A percentile compares a stretch with the other conserved stretches of the same genome.
phyloP scores from a whole-genome alignment of 2,888 invertebrate genomes.

The Epiblema foenella region DNA sequence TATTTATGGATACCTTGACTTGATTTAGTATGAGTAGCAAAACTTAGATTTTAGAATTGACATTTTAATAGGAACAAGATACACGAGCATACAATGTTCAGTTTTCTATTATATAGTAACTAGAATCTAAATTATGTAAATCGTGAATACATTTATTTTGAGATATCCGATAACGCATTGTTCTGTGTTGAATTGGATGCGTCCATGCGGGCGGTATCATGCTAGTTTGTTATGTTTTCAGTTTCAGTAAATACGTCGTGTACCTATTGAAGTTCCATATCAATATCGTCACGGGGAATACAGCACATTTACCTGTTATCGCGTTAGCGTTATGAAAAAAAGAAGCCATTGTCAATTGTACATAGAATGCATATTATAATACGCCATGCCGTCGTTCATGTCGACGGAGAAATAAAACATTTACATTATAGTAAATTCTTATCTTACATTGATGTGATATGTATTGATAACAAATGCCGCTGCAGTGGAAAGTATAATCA shows the following conservation, averaged over 20 bases:
- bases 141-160: conserved; percentile 13
- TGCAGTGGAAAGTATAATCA: conserved; percentile 7
- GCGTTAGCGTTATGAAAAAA: no score
- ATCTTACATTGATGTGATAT: conserved; percentile 1
- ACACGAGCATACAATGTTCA: neutral
- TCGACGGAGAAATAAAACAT: neutral
- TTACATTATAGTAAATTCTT: conserved; percentile 6
- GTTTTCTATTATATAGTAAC: neutral
- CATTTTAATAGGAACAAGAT: no score
- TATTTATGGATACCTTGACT: neutral
- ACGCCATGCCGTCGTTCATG: neutral
- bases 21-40: neutral
- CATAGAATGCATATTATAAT: neutral
- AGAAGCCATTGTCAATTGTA: neutral
- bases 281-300: neutral
- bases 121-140: neutral
- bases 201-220: conserved; percentile 29
- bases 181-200: conserved; percentile 25
- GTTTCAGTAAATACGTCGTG: conserved; percentile 7
- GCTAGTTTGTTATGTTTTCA: conserved; percentile 11
- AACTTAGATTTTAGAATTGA: no score
- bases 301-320: conserved; percentile 15
- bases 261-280: neutral
- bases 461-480: conserved; percentile 5
- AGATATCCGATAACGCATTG: conserved; percentile 33